Conservation (phyloP, 2,888 invertebrate genomes). For the Cheilosia vernalis region DNA sequence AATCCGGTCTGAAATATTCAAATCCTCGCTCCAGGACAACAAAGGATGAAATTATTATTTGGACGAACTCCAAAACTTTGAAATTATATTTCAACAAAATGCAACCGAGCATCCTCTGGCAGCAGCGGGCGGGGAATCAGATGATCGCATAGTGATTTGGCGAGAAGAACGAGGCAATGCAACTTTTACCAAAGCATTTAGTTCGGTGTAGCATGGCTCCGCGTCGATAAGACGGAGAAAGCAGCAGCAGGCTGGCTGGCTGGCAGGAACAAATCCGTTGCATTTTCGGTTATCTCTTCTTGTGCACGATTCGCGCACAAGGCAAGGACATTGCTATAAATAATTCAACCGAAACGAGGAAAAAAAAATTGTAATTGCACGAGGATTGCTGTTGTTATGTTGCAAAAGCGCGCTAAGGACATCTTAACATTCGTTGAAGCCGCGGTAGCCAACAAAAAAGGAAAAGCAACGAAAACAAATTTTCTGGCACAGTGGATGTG, state of each 20-base stretch:
- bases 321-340: slow-evolving; percentile 64
- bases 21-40: slow-evolving; percentile 61
- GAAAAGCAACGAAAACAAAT: slow-evolving; percentile 26
- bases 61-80: slow-evolving; percentile 64
- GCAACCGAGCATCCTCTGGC: slow-evolving; percentile 43
- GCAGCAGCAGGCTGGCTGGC: neutral
- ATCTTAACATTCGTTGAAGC: neutral
- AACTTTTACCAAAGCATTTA: slow-evolving; percentile 47
- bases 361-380: slow-evolving; percentile 60
- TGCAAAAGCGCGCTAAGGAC: slow-evolving; percentile 45
- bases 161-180: slow-evolving; percentile 35
- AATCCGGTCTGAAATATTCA: slow-evolving; percentile 70
- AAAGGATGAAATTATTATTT: slow-evolving; percentile 71
- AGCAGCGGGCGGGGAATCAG: slow-evolving; percentile 18
- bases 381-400: slow-evolving; percentile 30
- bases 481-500: slow-evolving; percentile 34
- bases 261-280: slow-evolving; percentile 52
- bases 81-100: slow-evolving; percentile 60
- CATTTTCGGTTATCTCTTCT: slow-evolving; percentile 61
- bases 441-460: slow-evolving; percentile 11
- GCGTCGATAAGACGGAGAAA: slow-evolving; percentile 52
- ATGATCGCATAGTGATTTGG: slow-evolving; percentile 52
- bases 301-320: slow-evolving; percentile 59
- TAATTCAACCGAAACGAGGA: slow-evolving; percentile 54
- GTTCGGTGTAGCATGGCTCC: slow-evolving; percentile 41